Evolutionary conservation across 2,797 vertebrate species (phyloP), one percentile per base, ranked within the genome.

Genomic region (Mycteria americana): DNA sequence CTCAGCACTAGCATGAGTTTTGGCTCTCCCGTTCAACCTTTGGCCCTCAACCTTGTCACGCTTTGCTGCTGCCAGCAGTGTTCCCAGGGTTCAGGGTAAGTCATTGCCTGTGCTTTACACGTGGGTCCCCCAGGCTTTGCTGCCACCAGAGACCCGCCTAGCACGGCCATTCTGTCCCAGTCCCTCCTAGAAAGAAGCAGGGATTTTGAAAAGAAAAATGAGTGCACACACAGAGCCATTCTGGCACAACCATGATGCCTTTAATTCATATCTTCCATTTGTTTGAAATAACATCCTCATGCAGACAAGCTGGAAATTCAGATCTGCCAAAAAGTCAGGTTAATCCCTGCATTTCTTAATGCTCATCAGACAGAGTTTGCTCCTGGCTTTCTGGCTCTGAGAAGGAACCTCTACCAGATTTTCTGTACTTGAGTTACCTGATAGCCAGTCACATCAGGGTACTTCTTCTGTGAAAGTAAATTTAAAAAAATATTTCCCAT

Each of bases 271-370:
- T 77, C 70, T 69, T 78, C 51, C 1, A 0, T 56, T 92, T 88
- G 72, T 86, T 86, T 88, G 69, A 82, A 89, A 81, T 59, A 92
- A 33, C 82, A 73, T 35, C 54, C 22, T 69, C 33, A 1, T 60
- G 65, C 51, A 92, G 93, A 84, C 57, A 90, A 94, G 76, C 54
- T 81, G 72, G 54, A 96, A 93, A 92, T 68, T 86, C 62, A 56
- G 23, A 75, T 81, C 85, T 92, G 96, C 85, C 82, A 94, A 92
- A 87, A 88, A 88, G 63, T 53, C 62, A 72, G 84, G 60, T 88
- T 48, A 78, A 85, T 83, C 79, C 22, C 70, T 27, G 33, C 37
- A 59, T 90, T 92, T 92, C 75, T 83, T 57, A 81, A 43, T 37
- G 59, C 69, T 94, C 31, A 41, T 78, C 57, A 83, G 51, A 22